Evolutionary conservation across 2,797 vertebrate species (phyloP).

Genomic region (Austrolebias charrua): DNA sequence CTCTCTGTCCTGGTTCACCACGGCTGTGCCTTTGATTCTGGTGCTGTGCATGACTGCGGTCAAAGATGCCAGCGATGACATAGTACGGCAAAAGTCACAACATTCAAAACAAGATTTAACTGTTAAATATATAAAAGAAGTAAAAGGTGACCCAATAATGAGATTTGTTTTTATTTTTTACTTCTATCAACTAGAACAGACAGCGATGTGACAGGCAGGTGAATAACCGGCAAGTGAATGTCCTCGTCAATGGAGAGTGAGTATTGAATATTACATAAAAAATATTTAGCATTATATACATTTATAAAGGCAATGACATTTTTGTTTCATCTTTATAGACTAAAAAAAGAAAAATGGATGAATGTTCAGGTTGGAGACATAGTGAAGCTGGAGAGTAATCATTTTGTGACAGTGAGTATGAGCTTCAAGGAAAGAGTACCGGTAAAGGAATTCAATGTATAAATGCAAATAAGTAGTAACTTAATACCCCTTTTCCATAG

Average conservation of each 20-base stretch:
- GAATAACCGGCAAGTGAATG: slow-evolving; percentile 87
- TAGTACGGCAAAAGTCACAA: slow-evolving; percentile 3
- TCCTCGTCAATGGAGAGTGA: slow-evolving; percentile 88
- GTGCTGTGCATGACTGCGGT: slow-evolving; percentile 25
- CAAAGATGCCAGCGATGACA: slow-evolving; percentile 37
- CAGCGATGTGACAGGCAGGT: slow-evolving; percentile 90
- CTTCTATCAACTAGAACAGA: slow-evolving; percentile 80
- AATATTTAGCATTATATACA: not conserved
- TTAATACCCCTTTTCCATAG: too few species aligned
- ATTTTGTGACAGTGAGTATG: slow-evolving; percentile 90
- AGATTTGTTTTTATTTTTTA: not conserved
- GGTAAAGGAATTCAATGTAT: not conserved
- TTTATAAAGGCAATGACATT: not conserved
- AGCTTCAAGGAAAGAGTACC: not conserved
- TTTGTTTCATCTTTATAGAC: slow-evolving; percentile 64
- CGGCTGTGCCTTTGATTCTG: slow-evolving; percentile 22
- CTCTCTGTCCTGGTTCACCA: slow-evolving; percentile 37
- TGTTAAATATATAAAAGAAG: not conserved
- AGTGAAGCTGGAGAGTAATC: slow-evolving; percentile 90
- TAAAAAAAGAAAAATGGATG: slow-evolving; percentile 90
- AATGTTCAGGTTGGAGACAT: slow-evolving; percentile 94
- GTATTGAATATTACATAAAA: slow-evolving; percentile 47
- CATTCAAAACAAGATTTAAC: not conserved
- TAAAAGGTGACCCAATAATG: too few species aligned
- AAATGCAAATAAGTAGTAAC: too few species aligned